Percentiles rank a stretch among this genome's conserved stretches.
These are phyloP conservation scores for Arctia plantaginis DNA, from an alignment of 2,888 invertebrate species.

Conservation along the genomic window DNA sequence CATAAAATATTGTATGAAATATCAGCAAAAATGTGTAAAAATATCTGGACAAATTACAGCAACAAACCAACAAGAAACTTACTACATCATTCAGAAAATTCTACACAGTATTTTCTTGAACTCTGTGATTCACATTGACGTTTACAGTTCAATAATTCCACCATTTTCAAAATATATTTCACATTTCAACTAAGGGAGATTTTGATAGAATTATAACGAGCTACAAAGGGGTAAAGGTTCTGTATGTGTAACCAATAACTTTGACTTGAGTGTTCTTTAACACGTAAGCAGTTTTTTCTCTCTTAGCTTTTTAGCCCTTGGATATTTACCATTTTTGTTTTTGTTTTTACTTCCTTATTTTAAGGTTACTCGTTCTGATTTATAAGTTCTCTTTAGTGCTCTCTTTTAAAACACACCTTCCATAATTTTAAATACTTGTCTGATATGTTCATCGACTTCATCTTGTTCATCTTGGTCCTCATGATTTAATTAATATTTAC, in stretches of 20 bases:
- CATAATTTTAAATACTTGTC: background rate
- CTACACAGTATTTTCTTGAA: background rate
- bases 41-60: background rate
- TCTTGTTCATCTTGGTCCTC: background rate
- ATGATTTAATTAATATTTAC: background rate
- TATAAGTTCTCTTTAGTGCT: background rate
- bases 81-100: background rate
- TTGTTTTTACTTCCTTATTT: background rate
- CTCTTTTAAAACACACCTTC: background rate
- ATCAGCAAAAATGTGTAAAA: background rate
- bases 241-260: background rate
- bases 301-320: background rate
- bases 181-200: background rate
- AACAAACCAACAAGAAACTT: background rate
- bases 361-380: background rate
- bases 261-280: background rate
- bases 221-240: background rate
- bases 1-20: background rate
- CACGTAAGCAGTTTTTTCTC: background rate
- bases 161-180: background rate
- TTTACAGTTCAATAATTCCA: constrained; percentile 1
- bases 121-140: background rate
- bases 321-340: background rate
- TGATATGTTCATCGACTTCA: background rate
- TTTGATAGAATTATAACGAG: background rate